These are phyloP conservation scores for Polydrusus cervinus DNA, from an alignment of 2,888 invertebrate species.

Conservation along the genomic window DNA sequence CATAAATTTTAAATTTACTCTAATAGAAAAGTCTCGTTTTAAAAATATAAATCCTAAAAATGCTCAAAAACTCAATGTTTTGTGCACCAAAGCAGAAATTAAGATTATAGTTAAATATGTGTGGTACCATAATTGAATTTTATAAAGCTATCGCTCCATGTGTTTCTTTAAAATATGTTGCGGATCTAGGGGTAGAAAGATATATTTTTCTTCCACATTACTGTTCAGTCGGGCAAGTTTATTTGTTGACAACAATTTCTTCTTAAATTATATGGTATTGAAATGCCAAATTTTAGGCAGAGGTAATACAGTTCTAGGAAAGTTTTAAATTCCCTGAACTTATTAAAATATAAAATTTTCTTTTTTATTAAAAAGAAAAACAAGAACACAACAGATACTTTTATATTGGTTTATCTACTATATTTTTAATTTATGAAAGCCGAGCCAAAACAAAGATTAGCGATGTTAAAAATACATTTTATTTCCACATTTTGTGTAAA, in stretches of 20 bases:
- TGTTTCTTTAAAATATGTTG: constrained; percentile 51
- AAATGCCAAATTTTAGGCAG: too few species aligned
- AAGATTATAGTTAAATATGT: constrained; percentile 49
- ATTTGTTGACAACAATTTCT: constrained; percentile 4
- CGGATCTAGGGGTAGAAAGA: constrained; percentile 41
- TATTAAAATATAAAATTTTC: constrained; percentile 21
- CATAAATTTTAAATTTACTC: constrained; percentile 3
- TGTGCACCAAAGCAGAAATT: constrained; percentile 44
- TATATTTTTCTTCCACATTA: constrained; percentile 26
- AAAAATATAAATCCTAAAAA: too few species aligned
- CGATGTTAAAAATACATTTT: constrained; percentile 22
- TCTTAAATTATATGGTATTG: not conserved
- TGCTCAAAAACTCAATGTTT: too few species aligned
- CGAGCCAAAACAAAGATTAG: constrained; percentile 14
- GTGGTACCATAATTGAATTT: constrained; percentile 50
- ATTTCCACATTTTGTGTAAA: not conserved
- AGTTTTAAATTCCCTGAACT: too few species aligned
- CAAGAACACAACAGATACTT: constrained; percentile 23
- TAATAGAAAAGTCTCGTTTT: constrained; percentile 8
- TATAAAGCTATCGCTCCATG: constrained; percentile 47
- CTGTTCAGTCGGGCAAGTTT: not conserved
- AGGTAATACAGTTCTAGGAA: too few species aligned
- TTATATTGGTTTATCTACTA: constrained; percentile 40
- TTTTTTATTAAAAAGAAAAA: constrained; percentile 33
- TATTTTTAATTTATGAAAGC: constrained; percentile 39